Conservation (phyloP, 2,113 vertebrate genomes). For the Vidua macroura region DNA sequence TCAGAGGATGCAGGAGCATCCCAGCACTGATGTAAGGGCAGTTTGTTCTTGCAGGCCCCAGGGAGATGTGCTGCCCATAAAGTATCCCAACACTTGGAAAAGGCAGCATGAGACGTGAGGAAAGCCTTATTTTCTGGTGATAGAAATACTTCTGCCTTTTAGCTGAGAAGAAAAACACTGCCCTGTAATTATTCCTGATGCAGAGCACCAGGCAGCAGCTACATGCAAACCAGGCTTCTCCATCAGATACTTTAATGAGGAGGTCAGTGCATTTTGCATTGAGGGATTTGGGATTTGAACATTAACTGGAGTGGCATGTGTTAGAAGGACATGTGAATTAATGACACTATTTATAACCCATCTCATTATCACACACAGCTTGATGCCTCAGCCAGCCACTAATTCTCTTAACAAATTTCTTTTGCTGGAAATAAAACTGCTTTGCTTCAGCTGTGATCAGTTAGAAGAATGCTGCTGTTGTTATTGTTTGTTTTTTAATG, state of each 20-base stretch:
- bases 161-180: neutral
- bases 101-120: neutral
- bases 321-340: slow-evolving; percentile 71
- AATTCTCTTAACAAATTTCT: slow-evolving; percentile 71
- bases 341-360: slow-evolving; percentile 76
- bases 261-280: neutral
- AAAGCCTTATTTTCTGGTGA: neutral
- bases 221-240: neutral
- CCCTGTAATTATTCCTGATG: neutral
- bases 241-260: neutral
- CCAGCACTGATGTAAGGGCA: neutral
- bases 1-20: neutral
- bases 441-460: slow-evolving; percentile 25
- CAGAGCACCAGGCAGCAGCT: neutral
- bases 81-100: neutral
- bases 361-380: slow-evolving; percentile 74
- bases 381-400: slow-evolving; percentile 66
- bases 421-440: slow-evolving; percentile 57
- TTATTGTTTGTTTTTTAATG: neutral
- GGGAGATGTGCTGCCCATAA: neutral
- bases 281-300: slow-evolving; percentile 24
- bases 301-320: slow-evolving; percentile 48
- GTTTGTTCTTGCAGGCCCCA: neutral
- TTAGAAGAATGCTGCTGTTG: neutral
- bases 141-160: neutral